Evolutionary conservation across 2,113 vertebrate genomes (phyloP), one percentile per base, ranked within the genome.

Genomic region (Hylia prasina): DNA sequence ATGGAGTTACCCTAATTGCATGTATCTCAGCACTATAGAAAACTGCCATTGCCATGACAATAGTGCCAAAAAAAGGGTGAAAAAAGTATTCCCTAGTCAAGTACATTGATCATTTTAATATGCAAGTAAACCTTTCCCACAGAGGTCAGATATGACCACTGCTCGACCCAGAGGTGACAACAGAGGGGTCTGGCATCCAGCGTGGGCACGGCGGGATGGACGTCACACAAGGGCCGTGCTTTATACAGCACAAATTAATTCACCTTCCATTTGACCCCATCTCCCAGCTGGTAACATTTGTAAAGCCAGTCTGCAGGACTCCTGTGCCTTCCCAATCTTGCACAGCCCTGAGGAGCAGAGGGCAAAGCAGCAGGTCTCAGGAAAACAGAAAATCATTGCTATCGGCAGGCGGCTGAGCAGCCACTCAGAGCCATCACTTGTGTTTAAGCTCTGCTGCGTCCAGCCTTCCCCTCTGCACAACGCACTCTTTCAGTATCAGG

Each of bases 331-430:
- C 69, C 18, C 33, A 18, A 13, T 10, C 63, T 15, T 42, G 39
- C 63, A 11, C 6, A 13, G 44, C 89, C 54, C 66, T 3, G 33
- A 57, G 57, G 64, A 61, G 37, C 0, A 8, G n/a, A 28, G 61
- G 37, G 53, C 33, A 44, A 63, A 71, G 75, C 4, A 2, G 79
- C 7, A 12, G 92, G 78, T n/a, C 51, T 78, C 72, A 75, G 5
- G 5, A 40, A 76, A 80, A 66, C 48, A 70, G 91, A 88, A 71
- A 61, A 77, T 77, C 95, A 91, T 64, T 47, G 94, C n/a, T 95
- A 73, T 63, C 6, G 72, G 96, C 96, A 95, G 96, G 94, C 47
- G 70, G 75, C 93, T 68, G 92, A 94, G 82, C 76, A 91, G 94
- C 44, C 91, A 68, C 91, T 75, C 71, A 10, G 71, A 95, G 93